Conservation (phyloP, 2,797 vertebrate genomes). For the Channallabes apus region DNA sequence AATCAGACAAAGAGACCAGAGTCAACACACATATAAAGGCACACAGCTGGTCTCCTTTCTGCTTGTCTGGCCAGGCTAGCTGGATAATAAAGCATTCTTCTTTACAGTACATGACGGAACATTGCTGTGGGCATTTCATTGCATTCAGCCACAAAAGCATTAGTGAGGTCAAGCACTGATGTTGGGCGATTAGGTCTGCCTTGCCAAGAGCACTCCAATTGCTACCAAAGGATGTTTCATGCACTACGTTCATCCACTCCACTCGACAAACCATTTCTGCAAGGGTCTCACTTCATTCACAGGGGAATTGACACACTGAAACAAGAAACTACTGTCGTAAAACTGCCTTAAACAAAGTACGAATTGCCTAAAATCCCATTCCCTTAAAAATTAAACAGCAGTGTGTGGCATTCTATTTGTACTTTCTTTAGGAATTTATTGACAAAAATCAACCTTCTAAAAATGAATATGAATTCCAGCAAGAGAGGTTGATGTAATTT, state of each 20-base stretch:
- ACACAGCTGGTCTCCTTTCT: conserved; percentile 14
- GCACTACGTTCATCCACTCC: neutral
- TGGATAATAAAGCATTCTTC: conserved; percentile 33
- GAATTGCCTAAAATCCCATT: neutral
- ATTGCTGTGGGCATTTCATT: conserved; percentile 40
- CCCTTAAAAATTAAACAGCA: neutral
- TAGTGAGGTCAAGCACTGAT: conserved; percentile 32
- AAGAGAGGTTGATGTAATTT: neutral
- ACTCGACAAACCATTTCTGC: conserved; percentile 14
- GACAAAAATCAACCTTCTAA: neutral
- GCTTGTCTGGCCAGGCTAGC: conserved; percentile 21
- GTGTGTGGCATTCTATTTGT: neutral
- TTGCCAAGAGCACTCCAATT: conserved; percentile 28
- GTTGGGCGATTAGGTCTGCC: conserved; percentile 24
- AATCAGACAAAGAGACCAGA: conserved; percentile 31
- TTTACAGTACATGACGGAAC: conserved; percentile 37
- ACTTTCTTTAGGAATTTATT: neutral
- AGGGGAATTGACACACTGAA: conserved; percentile 4
- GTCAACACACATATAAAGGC: conserved; percentile 15
- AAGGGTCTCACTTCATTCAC: neutral
- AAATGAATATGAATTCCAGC: neutral
- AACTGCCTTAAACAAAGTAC: neutral
- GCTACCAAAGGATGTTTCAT: conserved; percentile 17
- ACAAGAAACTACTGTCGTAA: neutral
- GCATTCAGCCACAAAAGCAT: conserved; percentile 36